These are phyloP conservation scores for Actinia equina DNA, from an alignment of 64 coral and sea anemone genomes.

Conservation along the genomic window DNA sequence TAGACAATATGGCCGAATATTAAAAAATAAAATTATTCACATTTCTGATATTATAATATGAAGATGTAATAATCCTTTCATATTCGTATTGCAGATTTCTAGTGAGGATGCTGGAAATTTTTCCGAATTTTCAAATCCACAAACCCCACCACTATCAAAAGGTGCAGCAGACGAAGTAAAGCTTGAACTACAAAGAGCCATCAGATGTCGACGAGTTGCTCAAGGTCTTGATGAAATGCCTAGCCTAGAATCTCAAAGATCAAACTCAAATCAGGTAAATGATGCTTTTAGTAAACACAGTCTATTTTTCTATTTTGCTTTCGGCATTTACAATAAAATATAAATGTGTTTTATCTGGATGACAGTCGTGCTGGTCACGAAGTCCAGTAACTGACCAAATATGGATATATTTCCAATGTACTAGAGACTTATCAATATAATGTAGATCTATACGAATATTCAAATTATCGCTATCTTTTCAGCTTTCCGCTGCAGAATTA, in stretches of 20 bases:
- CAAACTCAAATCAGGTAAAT: conserved; percentile 70
- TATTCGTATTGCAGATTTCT: conserved; percentile 45
- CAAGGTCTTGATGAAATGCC: conserved; percentile 97
- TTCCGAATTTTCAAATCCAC: conserved; percentile 68
- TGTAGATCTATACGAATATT: neutral
- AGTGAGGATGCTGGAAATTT: conserved; percentile 75
- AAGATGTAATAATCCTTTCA: neutral
- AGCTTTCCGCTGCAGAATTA: conserved; percentile 85
- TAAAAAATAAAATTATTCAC: neutral
- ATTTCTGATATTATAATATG: neutral
- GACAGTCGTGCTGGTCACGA: neutral
- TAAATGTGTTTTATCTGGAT: neutral
- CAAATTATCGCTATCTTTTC: conserved; percentile 4
- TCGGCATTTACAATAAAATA: too few species aligned
- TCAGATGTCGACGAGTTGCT: conserved; percentile 67
- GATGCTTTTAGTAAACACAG: neutral
- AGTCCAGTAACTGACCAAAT: conserved; percentile 25
- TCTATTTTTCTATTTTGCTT: neutral
- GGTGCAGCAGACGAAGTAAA: conserved; percentile 73
- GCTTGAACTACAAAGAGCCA: conserved; percentile 76
- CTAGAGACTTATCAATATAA: neutral
- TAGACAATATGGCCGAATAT: neutral
- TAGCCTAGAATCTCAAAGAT: conserved; percentile 68
- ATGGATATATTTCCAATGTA: neutral
- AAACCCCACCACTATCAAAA: conserved; percentile 42